Evolutionary conservation across 2,797 vertebrate genomes (phyloP).

Genomic region (Trematomus bernacchii): DNA sequence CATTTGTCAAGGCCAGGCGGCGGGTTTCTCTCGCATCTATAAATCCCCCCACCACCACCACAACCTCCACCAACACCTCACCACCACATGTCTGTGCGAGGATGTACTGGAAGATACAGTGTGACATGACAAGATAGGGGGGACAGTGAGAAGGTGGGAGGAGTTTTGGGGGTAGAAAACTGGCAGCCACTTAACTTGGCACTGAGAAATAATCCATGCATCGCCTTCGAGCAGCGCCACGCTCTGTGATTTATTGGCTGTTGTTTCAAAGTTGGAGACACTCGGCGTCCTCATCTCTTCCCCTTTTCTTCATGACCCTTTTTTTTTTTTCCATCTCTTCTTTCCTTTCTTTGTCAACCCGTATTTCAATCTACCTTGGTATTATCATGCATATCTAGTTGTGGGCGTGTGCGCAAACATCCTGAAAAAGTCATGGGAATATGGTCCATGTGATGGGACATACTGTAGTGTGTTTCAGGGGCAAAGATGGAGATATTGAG

Average conservation of each 20-base stretch:
- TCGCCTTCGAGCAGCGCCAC: conserved; percentile 65
- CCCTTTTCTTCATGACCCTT: conserved; percentile 61
- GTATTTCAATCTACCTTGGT: conserved; percentile 27
- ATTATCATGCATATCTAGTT: conserved; percentile 33
- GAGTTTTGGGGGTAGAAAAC: conserved; percentile 57
- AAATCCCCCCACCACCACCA: conserved; percentile 29
- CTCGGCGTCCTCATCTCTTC: conserved; percentile 63
- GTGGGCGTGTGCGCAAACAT: conserved; percentile 40
- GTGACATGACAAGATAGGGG: conserved; percentile 76
- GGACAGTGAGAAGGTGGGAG: conserved; percentile 50
- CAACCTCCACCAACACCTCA: background rate
- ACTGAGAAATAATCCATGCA: conserved; percentile 71
- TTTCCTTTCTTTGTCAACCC: conserved; percentile 8
- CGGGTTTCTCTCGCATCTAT: conserved; percentile 73
- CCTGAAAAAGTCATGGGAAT: conserved; percentile 1
- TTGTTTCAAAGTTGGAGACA: conserved; percentile 72
- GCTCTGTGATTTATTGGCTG: conserved; percentile 79
- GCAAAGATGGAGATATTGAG: background rate
- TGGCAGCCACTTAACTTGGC: conserved; percentile 82
- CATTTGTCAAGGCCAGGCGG: conserved; percentile 86
- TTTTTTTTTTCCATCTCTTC: conserved; percentile 33
- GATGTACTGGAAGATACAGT: conserved; percentile 83
- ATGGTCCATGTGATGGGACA: background rate
- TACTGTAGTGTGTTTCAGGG: background rate
- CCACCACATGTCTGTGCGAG: conserved; percentile 65